These are phyloP conservation scores for Limnephilus marmoratus DNA, from an alignment of 2,888 invertebrate genomes.

Conservation along the genomic window DNA sequence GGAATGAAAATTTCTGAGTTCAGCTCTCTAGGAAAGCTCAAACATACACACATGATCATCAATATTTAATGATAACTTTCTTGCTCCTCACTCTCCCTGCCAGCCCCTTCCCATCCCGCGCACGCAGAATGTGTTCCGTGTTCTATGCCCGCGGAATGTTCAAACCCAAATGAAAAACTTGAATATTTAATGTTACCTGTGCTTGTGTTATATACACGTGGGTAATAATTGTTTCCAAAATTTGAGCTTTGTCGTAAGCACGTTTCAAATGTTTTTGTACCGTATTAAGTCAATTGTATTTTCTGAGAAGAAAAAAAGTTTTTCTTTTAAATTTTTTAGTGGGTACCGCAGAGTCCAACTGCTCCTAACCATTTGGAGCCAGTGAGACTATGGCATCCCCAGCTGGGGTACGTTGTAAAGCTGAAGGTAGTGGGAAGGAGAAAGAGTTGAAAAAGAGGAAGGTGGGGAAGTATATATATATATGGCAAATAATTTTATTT, in stretches of 20 bases:
- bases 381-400: no score
- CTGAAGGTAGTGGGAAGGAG: not conserved
- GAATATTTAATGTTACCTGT: constrained; percentile 15
- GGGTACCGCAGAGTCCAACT: no score
- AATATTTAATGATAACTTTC: constrained; percentile 26
- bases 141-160: constrained; percentile 26
- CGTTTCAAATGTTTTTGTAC: no score
- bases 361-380: no score
- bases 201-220: not conserved
- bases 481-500: no score
- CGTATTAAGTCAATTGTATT: not conserved
- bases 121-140: not conserved
- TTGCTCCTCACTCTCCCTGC: not conserved
- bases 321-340: no score
- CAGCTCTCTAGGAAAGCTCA: not conserved
- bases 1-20: not conserved
- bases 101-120: not conserved
- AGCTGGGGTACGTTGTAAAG: not conserved
- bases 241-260: not conserved
- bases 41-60: constrained; percentile 2
- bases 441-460: no score
- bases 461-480: no score
- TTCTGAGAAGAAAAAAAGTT: not conserved
- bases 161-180: constrained; percentile 33
- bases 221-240: not conserved